These are phyloP conservation scores for Megaustenia siamemsis DNA, from an alignment of 2,888 invertebrate genomes.

Conservation along the genomic window DNA sequence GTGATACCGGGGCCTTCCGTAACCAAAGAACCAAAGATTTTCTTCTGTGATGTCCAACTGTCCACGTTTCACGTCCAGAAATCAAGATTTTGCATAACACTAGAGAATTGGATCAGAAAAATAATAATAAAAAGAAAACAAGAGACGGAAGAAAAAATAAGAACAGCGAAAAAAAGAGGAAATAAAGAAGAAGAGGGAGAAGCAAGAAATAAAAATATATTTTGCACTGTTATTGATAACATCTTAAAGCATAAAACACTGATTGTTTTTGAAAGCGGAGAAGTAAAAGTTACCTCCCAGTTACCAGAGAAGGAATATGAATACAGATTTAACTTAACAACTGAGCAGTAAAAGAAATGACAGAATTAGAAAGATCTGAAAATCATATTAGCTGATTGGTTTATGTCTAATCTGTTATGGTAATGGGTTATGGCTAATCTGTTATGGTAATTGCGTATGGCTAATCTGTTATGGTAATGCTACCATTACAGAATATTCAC, in stretches of 20 bases:
- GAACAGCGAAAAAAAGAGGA: neutral
- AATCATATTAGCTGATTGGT: constrained; percentile 17
- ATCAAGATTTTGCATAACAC: too few species aligned
- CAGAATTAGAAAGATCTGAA: neutral
- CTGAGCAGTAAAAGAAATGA: too few species aligned
- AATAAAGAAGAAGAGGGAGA: neutral
- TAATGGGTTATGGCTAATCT: constrained; percentile 24
- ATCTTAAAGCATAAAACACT: neutral
- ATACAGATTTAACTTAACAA: too few species aligned
- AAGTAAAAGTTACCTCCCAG: too few species aligned
- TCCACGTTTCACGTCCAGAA: too few species aligned
- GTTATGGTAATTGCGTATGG: constrained; percentile 27
- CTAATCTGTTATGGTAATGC: constrained; percentile 25
- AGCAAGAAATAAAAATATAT: neutral
- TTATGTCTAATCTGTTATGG: constrained; percentile 22
- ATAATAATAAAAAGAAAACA: too few species aligned
- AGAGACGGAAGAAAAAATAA: neutral
- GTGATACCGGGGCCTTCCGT: too few species aligned
- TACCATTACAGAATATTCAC: constrained; percentile 16
- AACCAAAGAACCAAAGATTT: too few species aligned
- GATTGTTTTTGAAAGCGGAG: too few species aligned
- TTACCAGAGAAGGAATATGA: too few species aligned
- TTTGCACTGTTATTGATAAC: neutral
- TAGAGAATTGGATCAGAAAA: too few species aligned
- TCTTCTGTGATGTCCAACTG: too few species aligned